These are phyloP conservation scores for Gnathonemus echidnorhynchus DNA, from an alignment of 2,113 vertebrate species.

Conservation along the genomic window DNA sequence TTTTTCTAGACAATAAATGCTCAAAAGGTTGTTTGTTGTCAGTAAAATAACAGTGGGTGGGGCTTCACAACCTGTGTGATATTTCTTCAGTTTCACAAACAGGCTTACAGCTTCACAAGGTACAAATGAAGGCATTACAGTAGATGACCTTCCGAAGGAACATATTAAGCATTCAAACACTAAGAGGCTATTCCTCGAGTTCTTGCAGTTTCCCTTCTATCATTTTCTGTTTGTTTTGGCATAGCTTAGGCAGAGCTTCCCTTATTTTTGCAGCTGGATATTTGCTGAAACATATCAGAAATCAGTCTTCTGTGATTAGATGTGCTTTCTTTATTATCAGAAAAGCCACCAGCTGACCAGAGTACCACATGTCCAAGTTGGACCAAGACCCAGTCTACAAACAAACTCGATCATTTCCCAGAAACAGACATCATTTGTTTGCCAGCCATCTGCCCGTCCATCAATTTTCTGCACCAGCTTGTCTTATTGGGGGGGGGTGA, in stretches of 20 bases:
- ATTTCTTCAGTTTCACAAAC: neutral
- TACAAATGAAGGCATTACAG: neutral
- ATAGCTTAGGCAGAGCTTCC: neutral
- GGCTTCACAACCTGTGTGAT: neutral
- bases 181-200: neutral
- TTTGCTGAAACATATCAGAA: neutral
- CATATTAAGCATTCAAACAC: neutral
- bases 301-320: neutral
- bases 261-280: neutral
- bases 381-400: neutral
- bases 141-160: neutral
- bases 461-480: neutral
- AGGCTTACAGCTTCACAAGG: neutral
- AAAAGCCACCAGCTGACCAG: neutral
- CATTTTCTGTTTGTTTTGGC: neutral
- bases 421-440: neutral
- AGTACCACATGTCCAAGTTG: neutral
- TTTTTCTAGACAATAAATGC: neutral
- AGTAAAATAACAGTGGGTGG: neutral
- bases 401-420: neutral
- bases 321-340: neutral
- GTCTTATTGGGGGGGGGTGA: neutral
- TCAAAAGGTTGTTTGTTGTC: neutral
- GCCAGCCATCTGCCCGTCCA: neutral
- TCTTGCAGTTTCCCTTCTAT: neutral